Conservation (phyloP, 2,113 vertebrate species). For the Andinoacara biseriatus region DNA sequence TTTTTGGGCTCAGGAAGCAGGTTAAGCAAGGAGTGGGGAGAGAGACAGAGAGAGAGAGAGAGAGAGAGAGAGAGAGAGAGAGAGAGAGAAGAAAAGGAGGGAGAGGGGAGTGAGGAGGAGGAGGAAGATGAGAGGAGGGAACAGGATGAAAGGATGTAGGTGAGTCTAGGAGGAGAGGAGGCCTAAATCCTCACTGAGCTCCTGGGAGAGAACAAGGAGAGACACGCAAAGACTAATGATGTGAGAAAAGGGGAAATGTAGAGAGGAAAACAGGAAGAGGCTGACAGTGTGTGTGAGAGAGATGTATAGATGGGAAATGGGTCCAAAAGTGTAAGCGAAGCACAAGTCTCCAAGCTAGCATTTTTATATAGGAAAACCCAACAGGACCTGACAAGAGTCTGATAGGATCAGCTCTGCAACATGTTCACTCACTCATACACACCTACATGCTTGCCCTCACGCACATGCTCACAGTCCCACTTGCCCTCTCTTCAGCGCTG, state of each 20-base stretch:
- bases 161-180: slow-evolving; percentile 64
- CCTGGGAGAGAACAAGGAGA: slow-evolving; percentile 50
- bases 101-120: slow-evolving; percentile 7
- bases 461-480: slow-evolving; percentile 50
- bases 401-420: slow-evolving; percentile 57
- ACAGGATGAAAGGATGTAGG: slow-evolving; percentile 70
- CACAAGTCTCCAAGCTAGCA: slow-evolving; percentile 30
- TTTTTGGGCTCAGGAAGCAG: slow-evolving; percentile 60
- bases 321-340: slow-evolving; percentile 41
- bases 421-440: slow-evolving; percentile 55
- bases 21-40: slow-evolving; percentile 41
- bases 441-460: slow-evolving; percentile 45
- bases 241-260: slow-evolving; percentile 50
- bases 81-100: slow-evolving; percentile 9
- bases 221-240: slow-evolving; percentile 56
- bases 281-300: slow-evolving; percentile 2
- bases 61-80: slow-evolving; percentile 11
- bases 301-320: slow-evolving; percentile 14
- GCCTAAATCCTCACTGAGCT: slow-evolving; percentile 69
- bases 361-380: slow-evolving; percentile 47
- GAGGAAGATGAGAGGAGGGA: slow-evolving; percentile 29
- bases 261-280: slow-evolving; percentile 29
- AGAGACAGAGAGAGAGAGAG: not conserved
- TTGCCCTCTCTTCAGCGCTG: slow-evolving; percentile 50
- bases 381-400: slow-evolving; percentile 59